These are phyloP conservation scores for Zaprionus lachaisei DNA, from an alignment of 1,140 invertebrate species.

Conservation along the genomic window DNA sequence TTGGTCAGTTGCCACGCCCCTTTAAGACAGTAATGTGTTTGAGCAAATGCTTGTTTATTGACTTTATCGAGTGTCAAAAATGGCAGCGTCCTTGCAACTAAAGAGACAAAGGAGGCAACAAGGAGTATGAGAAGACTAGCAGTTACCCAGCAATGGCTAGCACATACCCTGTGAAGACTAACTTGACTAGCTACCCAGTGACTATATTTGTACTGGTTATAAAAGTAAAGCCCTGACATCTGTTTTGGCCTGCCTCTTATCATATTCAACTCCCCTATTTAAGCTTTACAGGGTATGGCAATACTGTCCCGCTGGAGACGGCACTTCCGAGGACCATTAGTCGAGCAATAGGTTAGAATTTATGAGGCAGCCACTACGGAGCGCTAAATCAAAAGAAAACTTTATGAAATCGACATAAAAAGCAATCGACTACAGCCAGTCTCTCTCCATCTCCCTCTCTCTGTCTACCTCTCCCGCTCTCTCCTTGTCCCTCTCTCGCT, in stretches of 20 bases:
- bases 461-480: background rate
- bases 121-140: background rate
- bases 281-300: conserved; percentile 5
- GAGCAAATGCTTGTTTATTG: conserved; percentile 56
- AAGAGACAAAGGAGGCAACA: conserved; percentile 29
- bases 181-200: too few relatives aligned
- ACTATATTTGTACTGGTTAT: too few relatives aligned
- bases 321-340: conserved; percentile 46
- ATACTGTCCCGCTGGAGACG: conserved; percentile 14
- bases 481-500: background rate
- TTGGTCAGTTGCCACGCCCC: conserved; percentile 9
- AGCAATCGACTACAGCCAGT: conserved; percentile 13
- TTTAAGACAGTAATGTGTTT: conserved; percentile 9
- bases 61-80: conserved; percentile 73
- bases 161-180: background rate
- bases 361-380: conserved; percentile 33
- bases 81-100: conserved; percentile 66
- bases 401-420: conserved; percentile 67
- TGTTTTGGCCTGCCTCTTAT: background rate
- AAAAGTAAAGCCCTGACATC: too few relatives aligned
- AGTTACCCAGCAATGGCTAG: conserved; percentile 1
- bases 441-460: background rate
- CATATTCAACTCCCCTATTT: background rate
- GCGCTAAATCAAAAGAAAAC: conserved; percentile 68
- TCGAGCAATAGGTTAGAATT: conserved; percentile 44